A percentile compares a stretch with the other conserved stretches of the same genome.
These are phyloP conservation scores for Amazona guildingii DNA, from an alignment of 2,113 vertebrate genomes.

Conservation along the genomic window DNA sequence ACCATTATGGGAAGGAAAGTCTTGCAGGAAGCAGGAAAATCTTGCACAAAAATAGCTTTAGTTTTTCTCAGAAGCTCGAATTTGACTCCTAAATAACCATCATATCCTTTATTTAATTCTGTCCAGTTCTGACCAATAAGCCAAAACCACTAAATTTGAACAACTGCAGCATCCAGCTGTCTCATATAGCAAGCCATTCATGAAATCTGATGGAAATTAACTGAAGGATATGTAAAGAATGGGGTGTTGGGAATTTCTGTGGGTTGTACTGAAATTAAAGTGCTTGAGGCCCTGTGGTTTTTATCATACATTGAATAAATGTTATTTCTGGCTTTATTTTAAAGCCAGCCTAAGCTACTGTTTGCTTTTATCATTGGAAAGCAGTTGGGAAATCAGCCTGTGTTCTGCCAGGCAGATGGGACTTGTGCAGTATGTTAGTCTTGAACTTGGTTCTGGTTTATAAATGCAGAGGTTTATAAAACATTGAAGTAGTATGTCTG, in stretches of 20 bases:
- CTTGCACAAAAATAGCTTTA: background rate
- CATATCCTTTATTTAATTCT: conserved; percentile 17
- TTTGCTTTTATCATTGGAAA: background rate
- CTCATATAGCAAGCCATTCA: background rate
- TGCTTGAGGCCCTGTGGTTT: background rate
- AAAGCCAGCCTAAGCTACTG: background rate
- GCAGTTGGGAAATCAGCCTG: background rate
- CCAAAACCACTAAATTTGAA: background rate
- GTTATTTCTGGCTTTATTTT: conserved; percentile 42
- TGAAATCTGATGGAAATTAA: background rate
- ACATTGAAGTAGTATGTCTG: background rate
- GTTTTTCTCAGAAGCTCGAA: conserved; percentile 7
- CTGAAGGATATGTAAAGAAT: conserved; percentile 27
- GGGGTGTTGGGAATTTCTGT: conserved; percentile 22
- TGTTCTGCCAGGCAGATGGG: background rate
- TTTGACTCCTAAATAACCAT: background rate
- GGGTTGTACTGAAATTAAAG: background rate
- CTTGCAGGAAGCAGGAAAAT: conserved; percentile 36
- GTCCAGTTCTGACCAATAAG: conserved; percentile 15
- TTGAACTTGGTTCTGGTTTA: background rate
- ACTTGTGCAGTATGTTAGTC: background rate
- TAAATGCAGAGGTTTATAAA: background rate
- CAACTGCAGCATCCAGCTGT: conserved; percentile 41
- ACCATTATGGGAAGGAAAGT: background rate
- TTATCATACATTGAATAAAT: background rate